A percentile compares a stretch with the other conserved stretches of the same genome.
phyloP scores from a whole-genome alignment of 2,797 vertebrate species.

The Mus spretus region DNA sequence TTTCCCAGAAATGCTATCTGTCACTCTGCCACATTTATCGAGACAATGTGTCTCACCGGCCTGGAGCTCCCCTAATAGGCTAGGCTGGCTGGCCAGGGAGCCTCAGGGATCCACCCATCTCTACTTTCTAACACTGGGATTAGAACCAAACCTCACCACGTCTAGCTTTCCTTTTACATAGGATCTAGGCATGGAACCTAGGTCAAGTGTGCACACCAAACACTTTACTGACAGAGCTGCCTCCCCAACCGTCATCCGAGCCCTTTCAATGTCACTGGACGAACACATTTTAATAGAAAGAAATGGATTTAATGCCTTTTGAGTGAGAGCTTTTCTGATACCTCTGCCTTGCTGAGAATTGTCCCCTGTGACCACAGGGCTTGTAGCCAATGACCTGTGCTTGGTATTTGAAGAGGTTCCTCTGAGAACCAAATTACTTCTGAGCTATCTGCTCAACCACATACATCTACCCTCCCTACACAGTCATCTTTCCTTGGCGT shows the following conservation, averaged over 20 bases:
- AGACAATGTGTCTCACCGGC: not conserved
- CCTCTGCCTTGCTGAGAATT: constrained; percentile 38
- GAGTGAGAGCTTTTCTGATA: constrained; percentile 7
- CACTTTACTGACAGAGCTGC: not conserved
- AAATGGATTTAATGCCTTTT: constrained; percentile 39
- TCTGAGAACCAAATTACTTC: constrained; percentile 29
- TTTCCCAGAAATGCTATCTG: not conserved
- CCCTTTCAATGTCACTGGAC: not conserved
- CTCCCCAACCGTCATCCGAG: no score
- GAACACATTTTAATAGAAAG: not conserved
- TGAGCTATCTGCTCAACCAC: not conserved
- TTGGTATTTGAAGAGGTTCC: constrained; percentile 30
- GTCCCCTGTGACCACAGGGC: constrained; percentile 9
- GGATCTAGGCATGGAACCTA: not conserved
- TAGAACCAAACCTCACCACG: not conserved
- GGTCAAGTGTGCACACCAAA: not conserved
- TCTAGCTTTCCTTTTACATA: not conserved
- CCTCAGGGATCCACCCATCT: no score
- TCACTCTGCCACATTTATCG: not conserved
- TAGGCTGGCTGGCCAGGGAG: not conserved
- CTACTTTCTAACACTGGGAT: not conserved
- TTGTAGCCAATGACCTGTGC: not conserved
- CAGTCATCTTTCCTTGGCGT: not conserved
- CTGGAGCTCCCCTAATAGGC: not conserved
- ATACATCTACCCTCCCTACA: not conserved